These are phyloP conservation scores for Seladonia tumulorum DNA, from an alignment of 2,888 invertebrate species.

Conservation along the genomic window DNA sequence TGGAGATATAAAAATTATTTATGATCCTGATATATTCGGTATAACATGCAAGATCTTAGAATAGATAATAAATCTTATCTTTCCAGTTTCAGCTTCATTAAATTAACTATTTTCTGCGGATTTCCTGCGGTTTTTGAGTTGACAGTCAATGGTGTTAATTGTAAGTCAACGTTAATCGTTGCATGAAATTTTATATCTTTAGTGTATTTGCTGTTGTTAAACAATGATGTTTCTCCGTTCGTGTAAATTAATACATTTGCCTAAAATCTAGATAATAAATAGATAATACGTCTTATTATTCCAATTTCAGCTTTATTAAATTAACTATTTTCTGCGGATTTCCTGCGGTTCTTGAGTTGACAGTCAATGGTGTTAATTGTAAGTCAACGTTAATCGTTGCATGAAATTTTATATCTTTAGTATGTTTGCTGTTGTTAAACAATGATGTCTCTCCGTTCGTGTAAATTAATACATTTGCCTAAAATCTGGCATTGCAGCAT, in stretches of 20 bases:
- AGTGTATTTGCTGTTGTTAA: too few relatives aligned
- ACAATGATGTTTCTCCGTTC: too few relatives aligned
- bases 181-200: too few relatives aligned
- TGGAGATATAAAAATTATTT: background rate
- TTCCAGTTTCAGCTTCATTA: background rate
- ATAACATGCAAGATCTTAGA: background rate
- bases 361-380: too few relatives aligned
- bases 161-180: too few relatives aligned
- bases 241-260: background rate
- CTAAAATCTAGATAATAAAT: background rate
- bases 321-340: too few relatives aligned
- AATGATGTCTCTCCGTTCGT: too few relatives aligned
- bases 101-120: background rate
- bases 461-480: background rate
- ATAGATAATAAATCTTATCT: background rate
- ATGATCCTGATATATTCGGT: background rate
- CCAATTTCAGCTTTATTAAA: background rate
- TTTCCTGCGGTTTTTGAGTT: background rate
- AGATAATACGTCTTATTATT: background rate
- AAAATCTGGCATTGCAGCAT: background rate
- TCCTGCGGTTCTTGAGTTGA: too few relatives aligned
- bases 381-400: too few relatives aligned
- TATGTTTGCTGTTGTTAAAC: too few relatives aligned
- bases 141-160: background rate
- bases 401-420: too few relatives aligned